Evolutionary conservation across 2,113 vertebrate species (phyloP), one percentile per base, ranked within the genome.

Genomic region (Geococcyx californianus): DNA sequence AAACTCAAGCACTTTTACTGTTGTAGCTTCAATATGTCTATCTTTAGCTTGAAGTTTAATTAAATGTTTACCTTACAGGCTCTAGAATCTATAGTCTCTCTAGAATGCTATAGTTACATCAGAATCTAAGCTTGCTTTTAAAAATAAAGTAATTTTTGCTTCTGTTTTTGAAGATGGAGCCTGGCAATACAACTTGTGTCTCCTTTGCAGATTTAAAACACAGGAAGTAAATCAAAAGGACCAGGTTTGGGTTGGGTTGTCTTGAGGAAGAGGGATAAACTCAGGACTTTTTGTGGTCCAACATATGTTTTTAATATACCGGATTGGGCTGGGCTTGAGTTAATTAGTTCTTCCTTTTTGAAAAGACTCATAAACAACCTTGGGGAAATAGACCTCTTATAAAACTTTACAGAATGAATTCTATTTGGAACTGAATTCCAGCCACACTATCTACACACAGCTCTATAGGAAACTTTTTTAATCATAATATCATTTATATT

Each of bases 341-440:
- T 91, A 51, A 85, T 38, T 58, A 23, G 29, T 38, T 64, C 54
- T 69, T 87, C 78, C 59, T 90, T 87, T 38, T 69, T 76, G 44
- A 76, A 93, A 93, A 83, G 33, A 59, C 51, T 42, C 54, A 89
- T 87, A 94, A 95, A 96, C 75, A 79, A 87, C 55, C 63, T 82
- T 70, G 83, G 45, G 77, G 74, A 91, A 90, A 93, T 18, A 85
- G 38, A 72, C 51, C 33, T 58, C 1, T 1, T 40, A 81, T 25
- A 83, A 91, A 89, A 74, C 33, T 66, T 88, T 38, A 80, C 19
- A 77, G 55, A 95, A 86, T 21, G 14, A 40, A 59, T 94, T 93
- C 63, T 85, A 17, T 82, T 70, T 75, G 86, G 44, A 88, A 85
- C 36, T 66, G 42, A 85, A 74, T 78, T 78, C 56, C 80, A 75